Percentiles rank a stretch among this genome's conserved stretches.
These are phyloP conservation scores for Chaetodon auriga DNA, from an alignment of 2,113 vertebrate species.

Conservation along the genomic window DNA sequence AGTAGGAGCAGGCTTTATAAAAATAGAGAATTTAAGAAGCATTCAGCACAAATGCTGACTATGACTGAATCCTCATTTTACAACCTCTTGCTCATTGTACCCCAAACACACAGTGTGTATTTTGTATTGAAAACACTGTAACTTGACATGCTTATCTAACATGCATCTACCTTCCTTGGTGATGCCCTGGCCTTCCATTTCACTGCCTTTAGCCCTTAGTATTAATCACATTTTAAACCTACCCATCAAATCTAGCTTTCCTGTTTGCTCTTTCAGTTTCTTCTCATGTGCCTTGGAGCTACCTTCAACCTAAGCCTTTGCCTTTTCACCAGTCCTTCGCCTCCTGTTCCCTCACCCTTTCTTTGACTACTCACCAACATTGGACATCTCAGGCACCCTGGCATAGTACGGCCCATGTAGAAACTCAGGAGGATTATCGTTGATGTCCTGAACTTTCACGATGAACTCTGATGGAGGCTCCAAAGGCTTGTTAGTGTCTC, in stretches of 20 bases:
- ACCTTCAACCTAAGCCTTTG: not conserved
- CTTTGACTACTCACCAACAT: conserved; percentile 91
- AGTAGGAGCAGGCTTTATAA: not conserved
- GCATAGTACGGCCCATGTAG: conserved; percentile 96
- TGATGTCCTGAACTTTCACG: conserved; percentile 99
- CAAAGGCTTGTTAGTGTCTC: conserved; percentile 94
- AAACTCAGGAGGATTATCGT: conserved; percentile 97
- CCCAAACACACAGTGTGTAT: not conserved
- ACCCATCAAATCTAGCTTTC: not conserved
- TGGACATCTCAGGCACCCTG: conserved; percentile 97
- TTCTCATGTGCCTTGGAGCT: not conserved
- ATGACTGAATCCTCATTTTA: not conserved
- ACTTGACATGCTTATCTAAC: not conserved
- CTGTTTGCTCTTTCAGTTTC: not conserved
- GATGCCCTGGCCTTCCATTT: not conserved
- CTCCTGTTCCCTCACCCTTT: not conserved
- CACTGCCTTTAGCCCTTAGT: no score
- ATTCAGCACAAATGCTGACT: no score
- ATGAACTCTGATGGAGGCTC: conserved; percentile 98
- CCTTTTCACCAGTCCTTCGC: not conserved
- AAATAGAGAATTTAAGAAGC: not conserved
- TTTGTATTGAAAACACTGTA: not conserved
- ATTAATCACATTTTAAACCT: not conserved
- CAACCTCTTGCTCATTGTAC: not conserved
- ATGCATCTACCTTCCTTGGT: not conserved